Base-by-base conservation (phyloP, 2,113 vertebrate species). In the Proterorhinus semilunaris region DNA sequence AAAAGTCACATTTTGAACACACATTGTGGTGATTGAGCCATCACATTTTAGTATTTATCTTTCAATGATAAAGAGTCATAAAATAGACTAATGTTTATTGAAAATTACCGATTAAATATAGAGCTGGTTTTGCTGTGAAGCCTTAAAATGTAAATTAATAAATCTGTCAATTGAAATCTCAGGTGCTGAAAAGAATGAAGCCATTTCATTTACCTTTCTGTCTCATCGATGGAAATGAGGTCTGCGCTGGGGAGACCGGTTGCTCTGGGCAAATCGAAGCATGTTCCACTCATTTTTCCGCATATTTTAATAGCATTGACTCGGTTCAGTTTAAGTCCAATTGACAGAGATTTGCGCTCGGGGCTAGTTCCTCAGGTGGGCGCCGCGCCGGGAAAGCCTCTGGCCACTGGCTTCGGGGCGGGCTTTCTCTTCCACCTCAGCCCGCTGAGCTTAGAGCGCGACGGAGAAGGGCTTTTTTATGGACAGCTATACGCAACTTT, bases 351-450 rank as follows among this genome's bases (percentile, higher is more conserved):
- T 68, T 82, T 47, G 46, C 17, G 44, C 49, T 62, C 62, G 50
- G 53, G 6, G 44, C 66, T 58, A 59, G 54, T 66, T 50, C 62
- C 62, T 61, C 62, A 43, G 67, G 54, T 63, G 48, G 45, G 62
- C 53, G 54, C 49, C 15, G 46, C 7, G 21, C 36, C 15, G 49
- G 71, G 72, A 71, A 13, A 6, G 61, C 65, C 50, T 2, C 1
- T 67, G 12, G 69, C 62, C 67, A 64, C 21, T 76, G 21, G 64
- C 57, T 71, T 65, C 6, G 49, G 72, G 77, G 73, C 71, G 46
- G n/a, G 68, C 76, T 78, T 72, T 21, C 59, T 50, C 72, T 64
- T 72, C 43, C 59, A 66, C 71, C 61, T 53, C 36, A 43, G 21
- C 50, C 17, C n/a, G 15, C 44, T 42, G 47, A 27, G 16, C 45